These are phyloP conservation scores for Catostomus latipinnis DNA, from an alignment of 2,797 vertebrate species.

Conservation along the genomic window DNA sequence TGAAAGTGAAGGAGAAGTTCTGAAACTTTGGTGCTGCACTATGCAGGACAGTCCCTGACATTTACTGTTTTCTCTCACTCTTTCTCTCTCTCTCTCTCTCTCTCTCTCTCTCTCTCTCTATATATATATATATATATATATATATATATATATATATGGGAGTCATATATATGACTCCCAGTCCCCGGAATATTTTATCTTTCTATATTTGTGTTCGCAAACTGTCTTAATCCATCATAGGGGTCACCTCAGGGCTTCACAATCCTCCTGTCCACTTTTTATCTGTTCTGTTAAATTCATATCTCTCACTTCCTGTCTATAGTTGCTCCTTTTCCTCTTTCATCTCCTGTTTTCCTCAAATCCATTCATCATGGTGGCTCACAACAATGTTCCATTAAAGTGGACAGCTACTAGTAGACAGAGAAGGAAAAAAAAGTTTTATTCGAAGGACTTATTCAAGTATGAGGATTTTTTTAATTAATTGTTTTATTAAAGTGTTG, in stretches of 20 bases:
- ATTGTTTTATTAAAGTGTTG: background rate
- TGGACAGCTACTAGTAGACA: conserved; percentile 3
- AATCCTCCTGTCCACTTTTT: conserved; percentile 21
- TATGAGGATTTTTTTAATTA: too few species aligned
- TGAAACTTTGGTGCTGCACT: background rate
- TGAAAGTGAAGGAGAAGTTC: background rate
- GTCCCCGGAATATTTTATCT: conserved; percentile 15
- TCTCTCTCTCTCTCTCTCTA: conserved; percentile 6
- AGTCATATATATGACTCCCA: too few species aligned
- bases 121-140: background rate
- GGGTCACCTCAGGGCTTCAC: conserved; percentile 19
- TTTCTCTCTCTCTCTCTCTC: conserved; percentile 4
- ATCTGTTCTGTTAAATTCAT: conserved; percentile 38
- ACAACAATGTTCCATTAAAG: conserved; percentile 20
- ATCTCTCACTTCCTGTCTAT: conserved; percentile 29
- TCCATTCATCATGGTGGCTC: conserved; percentile 41
- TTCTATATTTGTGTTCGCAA: conserved; percentile 35
- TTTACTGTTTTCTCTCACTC: background rate
- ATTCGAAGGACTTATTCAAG: too few species aligned
- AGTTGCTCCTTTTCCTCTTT: conserved; percentile 30
- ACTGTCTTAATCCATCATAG: conserved; percentile 21
- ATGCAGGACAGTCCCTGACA: background rate
- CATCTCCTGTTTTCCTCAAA: conserved; percentile 29
- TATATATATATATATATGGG: too few species aligned
- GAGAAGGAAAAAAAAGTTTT: conserved; percentile 44